Evolutionary conservation across 1,140 invertebrate genomes (phyloP), one percentile per base, ranked within the genome.

Genomic region (Brachionus plicatilis): DNA sequence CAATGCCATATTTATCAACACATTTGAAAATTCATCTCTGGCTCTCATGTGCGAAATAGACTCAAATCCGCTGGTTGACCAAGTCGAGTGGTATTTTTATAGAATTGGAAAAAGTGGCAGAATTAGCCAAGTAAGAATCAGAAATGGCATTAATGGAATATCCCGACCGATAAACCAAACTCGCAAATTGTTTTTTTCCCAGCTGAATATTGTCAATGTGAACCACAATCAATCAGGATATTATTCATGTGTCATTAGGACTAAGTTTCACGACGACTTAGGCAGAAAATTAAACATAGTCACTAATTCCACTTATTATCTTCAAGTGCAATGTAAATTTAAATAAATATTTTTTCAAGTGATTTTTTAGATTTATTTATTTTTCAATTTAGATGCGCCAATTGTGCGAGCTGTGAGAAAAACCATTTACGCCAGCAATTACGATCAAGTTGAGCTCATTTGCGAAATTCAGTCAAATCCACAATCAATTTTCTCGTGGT

Each of bases 291-390:
- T 33, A 24, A 43, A n/a, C 45, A 20, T 82, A 37, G 5, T 45
- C 37, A 20, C n/a, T 20, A 82, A 82, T 47, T 43, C 65, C 9
- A 65, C 79, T 11, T 82, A 82, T 65, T 82, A 29, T 37, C 79
- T 82, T 68, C 79, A 82, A 82, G 79, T 82, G 33, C 79, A 82
- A 82, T 82, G 79, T 82, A 68, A 82, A 50, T 76, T 76, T 50
- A 50, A 76, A 27, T 17, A 76, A 76, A 76, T 47, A 76, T 50
- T 50, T 27, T 27, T 76, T 76, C 33, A 50, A 37, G 17, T 27
- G 20, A 37, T 76, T 76, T 47, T 27, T 12, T 45, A 12, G 24
- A 20, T 33, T 27, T 29, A 37, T 47, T 24, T 20, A 37, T 82
- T 82, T 37, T 37, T 24, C 5, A 47, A 45, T 80, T 56, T 27